Evolutionary conservation across 2,888 invertebrate species (phyloP), one percentile per base, ranked within the genome.

Genomic region (Pharmacophagus antenor): DNA sequence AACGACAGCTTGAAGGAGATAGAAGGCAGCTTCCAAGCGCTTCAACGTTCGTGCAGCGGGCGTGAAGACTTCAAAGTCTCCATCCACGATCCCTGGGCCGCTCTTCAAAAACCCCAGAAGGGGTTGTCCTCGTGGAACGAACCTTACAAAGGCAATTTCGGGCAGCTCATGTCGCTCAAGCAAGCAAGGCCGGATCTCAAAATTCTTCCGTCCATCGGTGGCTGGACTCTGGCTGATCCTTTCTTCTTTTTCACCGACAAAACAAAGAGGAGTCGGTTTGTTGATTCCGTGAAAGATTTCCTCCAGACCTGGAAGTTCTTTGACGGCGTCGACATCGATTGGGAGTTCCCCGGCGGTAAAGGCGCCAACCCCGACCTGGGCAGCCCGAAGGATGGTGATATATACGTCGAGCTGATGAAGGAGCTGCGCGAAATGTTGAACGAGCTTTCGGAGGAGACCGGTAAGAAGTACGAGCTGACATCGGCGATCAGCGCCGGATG

Each of bases 301-400:
- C 77, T 90, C 0, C 76, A 82, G 62, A 90, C 90, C 1, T 90
- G 90, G 90, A 90, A 90, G 64, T 90, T 90, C 82, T 90, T 89
- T 54, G 90, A 90, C 49, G 90, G 90, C 22, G 88, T 90, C 2
- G 90, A 90, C 47, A 90, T 90, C 58, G 90, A 90, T 64, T 90
- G 90, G 90, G 90, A 90, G 64, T 90, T 90, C 82, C 90, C 90
- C 70, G 90, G 90, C 49, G 90, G 90, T 62, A 89, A 90, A 60
- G 90, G 90, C 17, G 90, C 90, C 5, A 90, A 89, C 67, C 89
- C 89, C 31, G 72, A 84, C 52, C 79, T 90, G 10, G 90, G 90
- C 12, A 76, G 84, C 12, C 88, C 89, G 31, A 78, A 87, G 47
- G 90, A 90, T 41, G 90, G 90, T 18, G 79, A 82, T 15, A 67